These are phyloP conservation scores for Anableps anableps DNA, from an alignment of 2,797 vertebrate genomes.

Conservation along the genomic window DNA sequence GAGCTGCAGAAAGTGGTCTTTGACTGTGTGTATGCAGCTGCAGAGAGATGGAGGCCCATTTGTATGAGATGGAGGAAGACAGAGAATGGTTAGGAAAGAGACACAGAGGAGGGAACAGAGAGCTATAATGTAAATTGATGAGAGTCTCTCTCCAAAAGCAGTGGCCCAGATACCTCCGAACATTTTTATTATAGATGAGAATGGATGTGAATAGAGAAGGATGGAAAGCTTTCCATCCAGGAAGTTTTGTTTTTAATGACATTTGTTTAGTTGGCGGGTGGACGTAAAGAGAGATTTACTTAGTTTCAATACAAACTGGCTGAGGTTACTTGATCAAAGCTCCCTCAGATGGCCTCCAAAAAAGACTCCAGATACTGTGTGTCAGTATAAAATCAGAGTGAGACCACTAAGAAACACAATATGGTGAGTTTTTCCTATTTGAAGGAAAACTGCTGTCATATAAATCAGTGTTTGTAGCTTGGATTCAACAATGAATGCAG, in stretches of 20 bases:
- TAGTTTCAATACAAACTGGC: background rate
- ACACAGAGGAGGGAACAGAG: conserved; percentile 34
- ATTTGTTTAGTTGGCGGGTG: background rate
- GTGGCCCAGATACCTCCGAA: conserved; percentile 68
- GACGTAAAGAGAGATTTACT: conserved; percentile 9
- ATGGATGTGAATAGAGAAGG: conserved; percentile 29
- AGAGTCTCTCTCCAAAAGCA: conserved; percentile 68
- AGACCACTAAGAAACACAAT: conserved; percentile 5
- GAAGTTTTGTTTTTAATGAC: conserved; percentile 31
- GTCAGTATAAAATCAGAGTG: conserved; percentile 1
- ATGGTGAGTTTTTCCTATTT: background rate
- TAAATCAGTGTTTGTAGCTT: background rate
- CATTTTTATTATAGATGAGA: conserved; percentile 64
- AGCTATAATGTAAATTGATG: conserved; percentile 72
- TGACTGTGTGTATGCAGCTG: conserved; percentile 69
- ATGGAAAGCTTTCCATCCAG: conserved; percentile 27
- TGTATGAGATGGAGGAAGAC: conserved; percentile 55
- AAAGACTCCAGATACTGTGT: conserved; percentile 6
- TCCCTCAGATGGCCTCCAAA: conserved; percentile 1
- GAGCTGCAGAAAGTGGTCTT: conserved; percentile 72
- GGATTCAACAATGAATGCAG: background rate
- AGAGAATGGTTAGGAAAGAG: conserved; percentile 43
- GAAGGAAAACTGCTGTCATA: background rate
- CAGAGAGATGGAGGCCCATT: conserved; percentile 63
- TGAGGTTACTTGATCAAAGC: background rate